These are phyloP conservation scores for Cynodonichthys magdalenae DNA, from an alignment of 2,797 vertebrate genomes.

Conservation along the genomic window DNA sequence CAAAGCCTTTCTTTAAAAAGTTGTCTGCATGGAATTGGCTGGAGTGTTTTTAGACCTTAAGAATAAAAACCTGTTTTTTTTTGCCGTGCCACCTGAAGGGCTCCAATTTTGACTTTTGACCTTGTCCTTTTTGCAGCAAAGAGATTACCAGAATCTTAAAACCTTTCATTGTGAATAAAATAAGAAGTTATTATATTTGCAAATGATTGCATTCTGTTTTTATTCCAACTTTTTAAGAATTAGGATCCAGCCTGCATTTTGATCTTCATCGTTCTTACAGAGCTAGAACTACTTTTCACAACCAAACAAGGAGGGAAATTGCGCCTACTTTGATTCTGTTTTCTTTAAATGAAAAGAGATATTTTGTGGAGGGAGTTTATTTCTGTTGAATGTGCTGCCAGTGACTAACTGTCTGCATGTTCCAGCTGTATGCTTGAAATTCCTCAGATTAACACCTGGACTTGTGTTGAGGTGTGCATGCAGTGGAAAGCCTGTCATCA, in stretches of 20 bases:
- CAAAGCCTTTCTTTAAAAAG: too few species aligned
- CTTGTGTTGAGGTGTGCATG: conserved; percentile 38
- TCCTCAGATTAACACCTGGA: conserved; percentile 36
- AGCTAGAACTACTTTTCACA: conserved; percentile 5
- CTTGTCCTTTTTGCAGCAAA: too few species aligned
- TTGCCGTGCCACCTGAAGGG: too few species aligned
- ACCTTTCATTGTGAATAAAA: too few species aligned
- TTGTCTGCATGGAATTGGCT: too few species aligned
- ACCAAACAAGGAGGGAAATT: conserved; percentile 1
- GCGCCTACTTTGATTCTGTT: conserved; percentile 11
- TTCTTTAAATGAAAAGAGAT: not conserved
- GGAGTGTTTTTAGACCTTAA: too few species aligned
- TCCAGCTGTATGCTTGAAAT: conserved; percentile 32
- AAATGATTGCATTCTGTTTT: too few species aligned
- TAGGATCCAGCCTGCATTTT: conserved; percentile 4
- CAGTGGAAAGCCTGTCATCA: conserved; percentile 19
- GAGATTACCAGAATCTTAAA: too few species aligned
- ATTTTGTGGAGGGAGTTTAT: not conserved
- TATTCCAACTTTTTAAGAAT: too few species aligned
- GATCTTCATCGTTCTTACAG: not conserved
- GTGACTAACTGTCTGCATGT: conserved; percentile 50
- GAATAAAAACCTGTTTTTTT: too few species aligned
- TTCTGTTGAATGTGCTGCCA: not conserved
- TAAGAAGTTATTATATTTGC: too few species aligned
- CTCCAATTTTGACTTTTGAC: too few species aligned